Conservation (phyloP, 92 coral and sea anemone species). For the Palythoa grandis region DNA sequence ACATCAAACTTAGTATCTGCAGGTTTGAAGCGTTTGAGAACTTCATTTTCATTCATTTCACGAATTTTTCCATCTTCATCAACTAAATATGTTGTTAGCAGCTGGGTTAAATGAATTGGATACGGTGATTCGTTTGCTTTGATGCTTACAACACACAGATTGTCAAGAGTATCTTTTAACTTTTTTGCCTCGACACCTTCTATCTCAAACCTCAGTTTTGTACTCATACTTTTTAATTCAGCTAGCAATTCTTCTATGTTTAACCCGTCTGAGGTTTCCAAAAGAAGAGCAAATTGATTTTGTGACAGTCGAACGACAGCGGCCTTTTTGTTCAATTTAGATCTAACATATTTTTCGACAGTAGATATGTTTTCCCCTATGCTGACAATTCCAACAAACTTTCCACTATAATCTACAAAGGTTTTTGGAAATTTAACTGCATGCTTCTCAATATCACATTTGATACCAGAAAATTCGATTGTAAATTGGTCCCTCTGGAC, state of each 20-base stretch:
- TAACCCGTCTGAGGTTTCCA: constrained; percentile 24
- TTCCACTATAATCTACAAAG: neutral
- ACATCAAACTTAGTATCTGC: constrained; percentile 49
- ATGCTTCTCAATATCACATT: constrained; percentile 39
- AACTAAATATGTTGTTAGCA: constrained; percentile 52
- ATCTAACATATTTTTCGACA: constrained; percentile 9
- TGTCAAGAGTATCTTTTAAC: constrained; percentile 18
- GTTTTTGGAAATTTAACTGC: constrained; percentile 64
- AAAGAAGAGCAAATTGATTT: constrained; percentile 51
- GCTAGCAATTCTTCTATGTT: constrained; percentile 56
- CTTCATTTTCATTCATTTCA: constrained; percentile 47
- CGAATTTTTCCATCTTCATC: constrained; percentile 25
- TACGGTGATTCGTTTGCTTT: constrained; percentile 65
- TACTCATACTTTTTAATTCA: constrained; percentile 51
- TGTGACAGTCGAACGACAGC: constrained; percentile 45
- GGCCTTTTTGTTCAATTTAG: neutral
- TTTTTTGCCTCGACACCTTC: constrained; percentile 26
- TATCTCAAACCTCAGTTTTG: constrained; percentile 16
- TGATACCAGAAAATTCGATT: constrained; percentile 52
- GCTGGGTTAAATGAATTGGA: constrained; percentile 73
- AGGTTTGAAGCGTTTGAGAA: constrained; percentile 52
- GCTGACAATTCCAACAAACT: constrained; percentile 23
- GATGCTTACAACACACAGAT: constrained; percentile 64
- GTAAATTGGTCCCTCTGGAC: constrained; percentile 67
- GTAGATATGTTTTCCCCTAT: neutral